Conservation (phyloP, 2,888 invertebrate species). For the Lacanobia oleracea region DNA sequence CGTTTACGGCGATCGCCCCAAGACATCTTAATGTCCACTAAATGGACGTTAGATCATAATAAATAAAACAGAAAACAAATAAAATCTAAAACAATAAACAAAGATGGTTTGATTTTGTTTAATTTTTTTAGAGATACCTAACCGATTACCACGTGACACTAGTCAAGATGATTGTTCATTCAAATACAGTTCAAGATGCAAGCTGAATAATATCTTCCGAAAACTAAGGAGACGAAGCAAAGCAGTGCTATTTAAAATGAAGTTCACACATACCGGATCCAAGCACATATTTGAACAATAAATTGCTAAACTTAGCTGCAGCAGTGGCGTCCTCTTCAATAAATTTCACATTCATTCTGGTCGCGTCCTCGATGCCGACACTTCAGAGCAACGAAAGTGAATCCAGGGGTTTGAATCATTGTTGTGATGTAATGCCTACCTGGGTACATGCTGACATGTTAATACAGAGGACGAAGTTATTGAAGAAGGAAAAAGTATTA, state of each 20-base stretch:
- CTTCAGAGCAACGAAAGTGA: conserved; percentile 52
- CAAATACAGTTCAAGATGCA: too few relatives aligned
- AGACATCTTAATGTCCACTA: neutral
- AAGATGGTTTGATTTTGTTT: neutral
- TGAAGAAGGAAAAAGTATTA: too few relatives aligned
- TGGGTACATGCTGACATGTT: neutral
- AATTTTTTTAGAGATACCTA: neutral
- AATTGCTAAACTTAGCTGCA: too few relatives aligned
- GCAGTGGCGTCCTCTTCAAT: too few relatives aligned
- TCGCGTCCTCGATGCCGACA: conserved; percentile 12
- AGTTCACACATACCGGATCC: too few relatives aligned
- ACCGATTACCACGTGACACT: neutral
- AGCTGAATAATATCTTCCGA: too few relatives aligned
- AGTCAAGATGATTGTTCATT: neutral
- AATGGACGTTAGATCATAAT: neutral
- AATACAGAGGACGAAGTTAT: neutral
- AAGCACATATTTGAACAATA: too few relatives aligned
- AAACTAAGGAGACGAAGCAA: too few relatives aligned
- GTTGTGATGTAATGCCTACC: conserved; percentile 12
- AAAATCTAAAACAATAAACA: neutral
- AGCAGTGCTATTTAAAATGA: too few relatives aligned
- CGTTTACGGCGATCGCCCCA: neutral
- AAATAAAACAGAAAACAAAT: neutral
- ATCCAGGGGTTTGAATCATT: conserved; percentile 58
- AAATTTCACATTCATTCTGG: conserved; percentile 35